These are phyloP conservation scores for Panthera tigris DNA, from an alignment of 2,113 vertebrate species.

Conservation along the genomic window DNA sequence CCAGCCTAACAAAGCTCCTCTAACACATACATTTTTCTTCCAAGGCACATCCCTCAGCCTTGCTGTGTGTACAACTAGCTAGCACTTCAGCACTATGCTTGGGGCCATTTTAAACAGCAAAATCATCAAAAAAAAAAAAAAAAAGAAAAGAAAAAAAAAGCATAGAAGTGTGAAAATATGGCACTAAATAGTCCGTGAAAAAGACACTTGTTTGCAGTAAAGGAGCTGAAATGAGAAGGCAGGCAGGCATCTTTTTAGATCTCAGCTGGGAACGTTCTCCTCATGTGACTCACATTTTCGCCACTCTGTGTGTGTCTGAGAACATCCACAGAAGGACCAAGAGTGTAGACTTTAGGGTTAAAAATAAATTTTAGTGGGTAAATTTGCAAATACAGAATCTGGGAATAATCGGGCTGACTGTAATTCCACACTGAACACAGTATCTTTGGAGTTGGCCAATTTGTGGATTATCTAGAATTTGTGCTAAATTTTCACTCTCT, in stretches of 20 bases:
- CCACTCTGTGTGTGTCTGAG: rapidly evolving
- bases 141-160: not conserved
- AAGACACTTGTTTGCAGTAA: no score
- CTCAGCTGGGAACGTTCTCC: rapidly evolving
- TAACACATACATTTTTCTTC: not conserved
- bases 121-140: no score
- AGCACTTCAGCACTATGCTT: not conserved
- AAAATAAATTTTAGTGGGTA: not conserved
- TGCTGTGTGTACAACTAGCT: not conserved
- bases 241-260: rapidly evolving
- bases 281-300: rapidly evolving
- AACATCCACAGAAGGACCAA: rapidly evolving
- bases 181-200: not conserved
- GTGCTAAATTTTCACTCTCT: not conserved
- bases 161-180: no score
- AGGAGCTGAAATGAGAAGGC: not conserved
- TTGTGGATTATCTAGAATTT: not conserved
- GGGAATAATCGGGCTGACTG: not conserved
- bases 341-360: not conserved
- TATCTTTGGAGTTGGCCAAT: not conserved
- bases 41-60: not conserved
- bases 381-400: not conserved
- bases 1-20: rapidly evolving
- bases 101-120: not conserved
- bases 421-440: rapidly evolving